Percentiles rank a stretch among this genome's conserved stretches.
phyloP scores from a whole-genome alignment of 2,888 invertebrate species.

The Eilema depressum region DNA sequence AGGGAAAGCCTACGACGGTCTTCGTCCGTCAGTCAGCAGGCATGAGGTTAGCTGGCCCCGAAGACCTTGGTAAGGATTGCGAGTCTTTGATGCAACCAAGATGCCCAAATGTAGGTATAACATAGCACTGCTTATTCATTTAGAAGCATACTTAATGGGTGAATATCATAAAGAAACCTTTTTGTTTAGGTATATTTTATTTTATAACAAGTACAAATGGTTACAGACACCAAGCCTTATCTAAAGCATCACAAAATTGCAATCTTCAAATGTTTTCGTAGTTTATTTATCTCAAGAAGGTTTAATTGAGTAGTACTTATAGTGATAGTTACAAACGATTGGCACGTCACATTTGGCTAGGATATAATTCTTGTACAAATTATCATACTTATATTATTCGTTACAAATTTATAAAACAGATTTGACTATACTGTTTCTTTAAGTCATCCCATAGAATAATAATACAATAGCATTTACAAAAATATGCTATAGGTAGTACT shows the following conservation, averaged over 20 bases:
- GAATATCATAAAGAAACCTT: neutral
- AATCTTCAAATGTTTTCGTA: neutral
- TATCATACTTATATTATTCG: neutral
- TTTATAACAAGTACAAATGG: conserved; percentile 40
- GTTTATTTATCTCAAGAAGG: neutral
- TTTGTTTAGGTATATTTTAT: conserved; percentile 12
- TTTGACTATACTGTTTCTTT: neutral
- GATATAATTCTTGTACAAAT: neutral
- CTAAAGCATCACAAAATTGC: conserved; percentile 25
- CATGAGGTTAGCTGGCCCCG: too few species aligned
- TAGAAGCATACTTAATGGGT: neutral
- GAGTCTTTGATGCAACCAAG: too few species aligned
- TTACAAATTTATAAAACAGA: neutral
- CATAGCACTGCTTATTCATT: too few species aligned
- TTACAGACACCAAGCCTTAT: conserved; percentile 43
- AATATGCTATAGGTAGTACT: too few species aligned
- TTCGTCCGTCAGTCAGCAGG: too few species aligned
- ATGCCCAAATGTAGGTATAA: too few species aligned
- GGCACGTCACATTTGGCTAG: conserved; percentile 5
- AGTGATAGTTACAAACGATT: neutral
- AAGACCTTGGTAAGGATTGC: too few species aligned
- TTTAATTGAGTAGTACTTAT: too few species aligned
- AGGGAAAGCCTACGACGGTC: too few species aligned
- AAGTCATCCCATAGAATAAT: neutral
- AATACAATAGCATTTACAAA: neutral